phyloP scores from a whole-genome alignment of 2,113 vertebrate genomes.

The Talpa occidentalis region DNA sequence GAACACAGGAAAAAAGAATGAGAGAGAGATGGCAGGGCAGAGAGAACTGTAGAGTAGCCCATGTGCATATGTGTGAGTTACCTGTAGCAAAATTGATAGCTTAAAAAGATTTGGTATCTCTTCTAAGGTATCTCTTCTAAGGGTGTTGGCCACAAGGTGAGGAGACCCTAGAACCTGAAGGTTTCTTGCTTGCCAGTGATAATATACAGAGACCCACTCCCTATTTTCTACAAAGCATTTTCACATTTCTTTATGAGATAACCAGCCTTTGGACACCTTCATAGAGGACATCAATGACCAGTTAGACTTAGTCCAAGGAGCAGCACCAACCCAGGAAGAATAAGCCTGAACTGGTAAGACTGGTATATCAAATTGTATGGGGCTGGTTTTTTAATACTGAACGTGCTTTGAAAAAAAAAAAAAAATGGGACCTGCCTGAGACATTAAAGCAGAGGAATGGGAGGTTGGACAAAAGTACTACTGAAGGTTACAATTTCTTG shows the following conservation, averaged over 20 bases:
- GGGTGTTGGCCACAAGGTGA: not conserved
- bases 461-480: not conserved
- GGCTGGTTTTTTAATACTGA: not conserved
- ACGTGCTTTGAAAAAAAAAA: not conserved
- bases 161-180: not conserved
- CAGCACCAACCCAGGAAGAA: not conserved
- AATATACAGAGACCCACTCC: not conserved
- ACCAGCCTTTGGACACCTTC: too few species aligned
- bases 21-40: not conserved
- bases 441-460: not conserved
- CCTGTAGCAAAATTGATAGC: not conserved
- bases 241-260: too few species aligned
- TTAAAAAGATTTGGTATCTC: not conserved
- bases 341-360: not conserved
- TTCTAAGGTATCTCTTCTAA: not conserved
- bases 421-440: not conserved
- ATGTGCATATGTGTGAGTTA: rapidly evolving
- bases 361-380: not conserved
- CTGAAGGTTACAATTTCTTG: not conserved
- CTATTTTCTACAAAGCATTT: not conserved
- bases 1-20: not conserved
- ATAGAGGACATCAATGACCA: not conserved
- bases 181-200: not conserved
- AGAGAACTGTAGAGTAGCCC: not conserved
- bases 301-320: not conserved